These are phyloP conservation scores for Cyprinella venusta DNA, from an alignment of 2,797 vertebrate species.

Conservation along the genomic window DNA sequence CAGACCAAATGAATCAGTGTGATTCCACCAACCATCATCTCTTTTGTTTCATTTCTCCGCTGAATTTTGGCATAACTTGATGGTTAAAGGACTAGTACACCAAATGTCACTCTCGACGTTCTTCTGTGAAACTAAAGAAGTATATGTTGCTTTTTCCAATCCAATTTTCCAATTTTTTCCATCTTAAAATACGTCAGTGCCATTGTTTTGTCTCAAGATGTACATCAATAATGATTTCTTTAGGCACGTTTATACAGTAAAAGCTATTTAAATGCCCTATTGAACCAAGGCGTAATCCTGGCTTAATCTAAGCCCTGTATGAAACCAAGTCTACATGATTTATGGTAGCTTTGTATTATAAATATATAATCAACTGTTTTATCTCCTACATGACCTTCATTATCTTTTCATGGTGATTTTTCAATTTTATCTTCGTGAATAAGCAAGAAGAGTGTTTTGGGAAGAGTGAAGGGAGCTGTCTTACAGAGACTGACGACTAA, in stretches of 20 bases:
- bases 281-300: no score
- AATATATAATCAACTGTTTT: neutral
- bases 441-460: constrained; percentile 8
- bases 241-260: no score
- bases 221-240: no score
- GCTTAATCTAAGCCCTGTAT: no score
- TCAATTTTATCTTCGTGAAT: constrained; percentile 18
- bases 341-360: neutral
- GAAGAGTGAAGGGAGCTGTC: constrained; percentile 14
- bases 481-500: constrained; percentile 6
- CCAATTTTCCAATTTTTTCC: no score
- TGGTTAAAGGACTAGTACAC: neutral
- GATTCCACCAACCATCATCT: constrained; percentile 23
- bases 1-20: constrained; percentile 29
- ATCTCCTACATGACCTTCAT: neutral
- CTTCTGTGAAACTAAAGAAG: neutral
- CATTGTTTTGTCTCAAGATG: no score
- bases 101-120: neutral
- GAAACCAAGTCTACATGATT: no score
- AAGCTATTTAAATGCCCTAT: no score
- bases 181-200: no score
- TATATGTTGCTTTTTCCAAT: no score
- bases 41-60: neutral
- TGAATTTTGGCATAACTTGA: neutral
- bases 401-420: neutral